Evolutionary conservation across 2,888 invertebrate genomes (phyloP).

Genomic region (Lymantria monacha): DNA sequence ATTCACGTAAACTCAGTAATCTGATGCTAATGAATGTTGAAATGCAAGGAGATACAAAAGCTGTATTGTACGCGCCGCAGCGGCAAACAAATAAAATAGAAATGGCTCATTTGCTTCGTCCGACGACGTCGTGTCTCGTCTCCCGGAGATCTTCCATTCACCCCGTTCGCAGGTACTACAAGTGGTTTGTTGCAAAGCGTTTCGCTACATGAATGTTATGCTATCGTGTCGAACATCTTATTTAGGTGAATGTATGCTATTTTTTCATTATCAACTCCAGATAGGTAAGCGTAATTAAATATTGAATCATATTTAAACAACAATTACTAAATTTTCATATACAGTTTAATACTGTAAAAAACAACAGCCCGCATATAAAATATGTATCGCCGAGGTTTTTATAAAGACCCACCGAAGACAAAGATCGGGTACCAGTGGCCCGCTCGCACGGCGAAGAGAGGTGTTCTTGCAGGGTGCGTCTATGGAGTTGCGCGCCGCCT

Average conservation of each 20-base stretch:
- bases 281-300: too few relatives aligned
- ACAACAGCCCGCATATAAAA: too few relatives aligned
- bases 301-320: too few relatives aligned
- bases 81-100: conserved; percentile 60
- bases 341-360: too few relatives aligned
- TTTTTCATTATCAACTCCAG: too few relatives aligned
- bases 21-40: conserved; percentile 61
- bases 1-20: conserved; percentile 44
- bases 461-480: too few relatives aligned
- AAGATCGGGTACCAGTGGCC: too few relatives aligned
- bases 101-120: conserved; percentile 53
- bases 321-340: too few relatives aligned
- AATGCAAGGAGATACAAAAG: conserved; percentile 61
- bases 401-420: too few relatives aligned
- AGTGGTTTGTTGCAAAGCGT: conserved; percentile 13
- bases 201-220: conserved; percentile 9
- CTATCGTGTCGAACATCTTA: neutral
- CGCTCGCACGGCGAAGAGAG: too few relatives aligned
- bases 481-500: too few relatives aligned
- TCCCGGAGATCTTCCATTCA: conserved; percentile 28
- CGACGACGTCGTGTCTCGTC: conserved; percentile 20
- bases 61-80: conserved; percentile 49
- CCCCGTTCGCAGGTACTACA: conserved; percentile 11
- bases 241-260: neutral
- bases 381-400: too few relatives aligned